phyloP scores from a whole-genome alignment of 2,888 invertebrate species.

The Carterocephalus palaemon region DNA sequence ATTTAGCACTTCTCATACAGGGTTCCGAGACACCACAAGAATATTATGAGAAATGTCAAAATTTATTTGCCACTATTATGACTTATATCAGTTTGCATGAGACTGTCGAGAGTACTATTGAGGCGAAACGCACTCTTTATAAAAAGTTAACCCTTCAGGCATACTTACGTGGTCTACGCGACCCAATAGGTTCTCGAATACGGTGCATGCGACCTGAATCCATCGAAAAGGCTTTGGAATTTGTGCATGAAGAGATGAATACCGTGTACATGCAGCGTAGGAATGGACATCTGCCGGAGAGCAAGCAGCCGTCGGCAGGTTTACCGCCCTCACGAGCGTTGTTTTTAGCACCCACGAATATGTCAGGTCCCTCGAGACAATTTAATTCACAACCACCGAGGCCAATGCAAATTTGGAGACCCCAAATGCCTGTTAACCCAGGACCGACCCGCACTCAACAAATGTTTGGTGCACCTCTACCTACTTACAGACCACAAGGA shows the following conservation, averaged over 20 bases:
- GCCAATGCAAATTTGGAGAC: conserved; percentile 20
- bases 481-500: conserved; percentile 26
- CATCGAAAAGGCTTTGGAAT: background rate
- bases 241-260: conserved; percentile 3
- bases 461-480: conserved; percentile 27
- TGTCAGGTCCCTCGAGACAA: too few relatives aligned
- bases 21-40: too few relatives aligned
- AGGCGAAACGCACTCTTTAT: conserved; percentile 2
- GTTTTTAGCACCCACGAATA: too few relatives aligned
- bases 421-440: conserved; percentile 9
- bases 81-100: too few relatives aligned
- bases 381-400: too few relatives aligned
- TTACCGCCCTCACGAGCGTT: too few relatives aligned
- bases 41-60: too few relatives aligned
- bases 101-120: background rate
- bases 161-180: conserved; percentile 3
- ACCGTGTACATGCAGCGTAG: conserved; percentile 2
- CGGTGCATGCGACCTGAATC: conserved; percentile 10
- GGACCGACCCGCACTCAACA: conserved; percentile 29
- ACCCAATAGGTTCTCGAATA: conserved; percentile 1
- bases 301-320: too few relatives aligned
- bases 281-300: too few relatives aligned
- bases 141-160: conserved; percentile 8
- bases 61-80: too few relatives aligned
- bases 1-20: too few relatives aligned